A percentile compares a stretch with the other conserved stretches of the same genome.
These are phyloP conservation scores for Bubo bubo DNA, from an alignment of 2,113 vertebrate genomes.

Conservation along the genomic window DNA sequence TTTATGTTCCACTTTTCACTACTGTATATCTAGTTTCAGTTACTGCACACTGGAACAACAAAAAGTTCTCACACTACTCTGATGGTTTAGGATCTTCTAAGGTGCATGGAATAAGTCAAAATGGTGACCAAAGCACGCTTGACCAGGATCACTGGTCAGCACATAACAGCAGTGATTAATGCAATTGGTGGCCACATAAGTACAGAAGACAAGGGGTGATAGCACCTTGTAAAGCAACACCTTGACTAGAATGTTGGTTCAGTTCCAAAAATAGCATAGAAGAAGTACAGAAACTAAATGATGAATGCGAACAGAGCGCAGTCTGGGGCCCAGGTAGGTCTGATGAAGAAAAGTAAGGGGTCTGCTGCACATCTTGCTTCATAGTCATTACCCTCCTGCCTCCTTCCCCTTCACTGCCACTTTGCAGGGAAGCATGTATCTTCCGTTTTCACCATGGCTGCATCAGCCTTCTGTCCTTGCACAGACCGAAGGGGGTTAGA, in stretches of 20 bases:
- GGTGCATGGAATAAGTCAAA: not conserved
- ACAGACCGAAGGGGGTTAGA: not conserved
- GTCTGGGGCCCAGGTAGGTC: not conserved
- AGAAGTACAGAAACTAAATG: not conserved
- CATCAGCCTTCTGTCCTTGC: not conserved
- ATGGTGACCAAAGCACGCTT: not conserved
- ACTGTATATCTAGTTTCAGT: constrained; percentile 5
- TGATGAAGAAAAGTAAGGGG: not conserved
- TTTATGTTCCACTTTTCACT: constrained; percentile 40
- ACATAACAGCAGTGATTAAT: not conserved
- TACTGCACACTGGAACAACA: not conserved
- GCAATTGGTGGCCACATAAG: not conserved
- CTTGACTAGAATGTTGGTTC: not conserved
- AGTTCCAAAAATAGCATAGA: not conserved
- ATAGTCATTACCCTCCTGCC: not conserved
- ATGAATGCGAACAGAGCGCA: not conserved
- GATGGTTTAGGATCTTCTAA: not conserved
- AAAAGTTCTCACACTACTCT: not conserved
- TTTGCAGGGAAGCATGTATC: not conserved
- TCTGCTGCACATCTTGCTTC: not conserved
- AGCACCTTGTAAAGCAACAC: not conserved
- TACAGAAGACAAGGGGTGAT: not conserved
- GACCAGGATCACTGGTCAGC: not conserved
- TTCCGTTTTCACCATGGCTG: not conserved
- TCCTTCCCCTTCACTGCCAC: not conserved